Percentiles rank a stretch among this genome's conserved stretches.
Conservation (phyloP, 37 sponge, comb jelly and placozoan genomes). For the Amphimedon queenslandica region DNA sequence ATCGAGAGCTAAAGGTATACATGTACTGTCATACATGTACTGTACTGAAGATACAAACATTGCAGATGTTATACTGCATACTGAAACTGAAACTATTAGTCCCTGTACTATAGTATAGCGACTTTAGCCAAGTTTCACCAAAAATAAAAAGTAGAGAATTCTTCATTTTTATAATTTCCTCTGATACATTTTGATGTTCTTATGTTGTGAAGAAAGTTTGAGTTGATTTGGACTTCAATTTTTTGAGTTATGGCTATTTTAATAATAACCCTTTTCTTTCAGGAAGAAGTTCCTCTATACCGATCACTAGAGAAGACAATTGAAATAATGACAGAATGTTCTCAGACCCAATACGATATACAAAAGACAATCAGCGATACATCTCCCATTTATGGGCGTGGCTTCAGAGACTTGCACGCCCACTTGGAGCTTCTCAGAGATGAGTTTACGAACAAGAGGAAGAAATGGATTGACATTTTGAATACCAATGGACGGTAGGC, state of each 20-base stretch:
- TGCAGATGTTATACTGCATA: no score
- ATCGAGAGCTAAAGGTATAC: constrained; percentile 60
- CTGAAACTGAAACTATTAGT: no score
- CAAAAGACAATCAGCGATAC: not conserved
- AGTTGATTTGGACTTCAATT: no score
- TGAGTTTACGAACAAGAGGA: constrained; percentile 2
- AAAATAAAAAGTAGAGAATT: no score
- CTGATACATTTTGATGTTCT: no score
- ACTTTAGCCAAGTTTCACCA: no score
- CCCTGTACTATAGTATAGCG: no score
- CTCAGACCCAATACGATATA: not conserved
- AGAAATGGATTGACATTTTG: no score
- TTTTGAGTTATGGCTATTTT: no score
- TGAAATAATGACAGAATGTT: constrained; percentile 58
- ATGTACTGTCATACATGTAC: not conserved
- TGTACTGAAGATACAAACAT: constrained; percentile 1
- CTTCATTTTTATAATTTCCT: no score
- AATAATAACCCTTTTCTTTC: not conserved
- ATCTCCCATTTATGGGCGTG: not conserved
- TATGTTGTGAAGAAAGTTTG: no score
- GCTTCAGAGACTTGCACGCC: not conserved
- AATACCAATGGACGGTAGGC: no score
- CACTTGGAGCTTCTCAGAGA: constrained; percentile 1
- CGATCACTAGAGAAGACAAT: constrained; percentile 48
- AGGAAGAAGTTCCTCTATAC: constrained; percentile 38